Evolutionary conservation across 2,797 vertebrate genomes (phyloP).

Genomic region (Pelochelys cantorii): DNA sequence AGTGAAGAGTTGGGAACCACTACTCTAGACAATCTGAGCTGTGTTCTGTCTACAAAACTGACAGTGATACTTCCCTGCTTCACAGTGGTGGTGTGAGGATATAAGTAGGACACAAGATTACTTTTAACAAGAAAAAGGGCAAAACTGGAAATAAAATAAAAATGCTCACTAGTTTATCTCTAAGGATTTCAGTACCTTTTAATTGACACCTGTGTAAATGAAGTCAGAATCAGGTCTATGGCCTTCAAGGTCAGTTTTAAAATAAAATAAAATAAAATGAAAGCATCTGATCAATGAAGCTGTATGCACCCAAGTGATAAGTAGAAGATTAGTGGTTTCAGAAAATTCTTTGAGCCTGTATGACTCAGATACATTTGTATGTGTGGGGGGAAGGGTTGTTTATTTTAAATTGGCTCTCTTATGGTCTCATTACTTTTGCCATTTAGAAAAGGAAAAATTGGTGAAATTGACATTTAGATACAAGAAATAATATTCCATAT

Average conservation of each 20-base stretch:
- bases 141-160: not conserved
- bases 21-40: not conserved
- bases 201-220: slow-evolving; percentile 54
- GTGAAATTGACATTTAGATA: not conserved
- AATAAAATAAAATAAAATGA: slow-evolving; percentile 16
- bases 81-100: not conserved
- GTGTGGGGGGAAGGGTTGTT: slow-evolving; percentile 6
- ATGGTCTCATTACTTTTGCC: slow-evolving; percentile 25
- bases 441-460: slow-evolving; percentile 46
- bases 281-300: slow-evolving; percentile 24
- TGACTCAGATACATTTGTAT: slow-evolving; percentile 29
- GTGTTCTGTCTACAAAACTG: not conserved
- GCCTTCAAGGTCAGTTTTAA: slow-evolving; percentile 35
- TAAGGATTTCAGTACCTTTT: not conserved
- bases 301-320: slow-evolving; percentile 11
- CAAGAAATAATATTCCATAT: slow-evolving; percentile 14
- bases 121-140: not conserved
- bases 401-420: slow-evolving; percentile 57
- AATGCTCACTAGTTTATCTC: not conserved
- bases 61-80: slow-evolving; percentile 8
- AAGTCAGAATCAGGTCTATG: slow-evolving; percentile 47
- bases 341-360: slow-evolving; percentile 26
- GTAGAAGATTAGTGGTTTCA: slow-evolving; percentile 31
- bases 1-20: slow-evolving; percentile 25
- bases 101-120: not conserved